A percentile compares a stretch with the other conserved stretches of the same genome.
These are phyloP conservation scores for Philotrypesis tridentata DNA, from an alignment of 1,140 invertebrate genomes.

Conservation along the genomic window DNA sequence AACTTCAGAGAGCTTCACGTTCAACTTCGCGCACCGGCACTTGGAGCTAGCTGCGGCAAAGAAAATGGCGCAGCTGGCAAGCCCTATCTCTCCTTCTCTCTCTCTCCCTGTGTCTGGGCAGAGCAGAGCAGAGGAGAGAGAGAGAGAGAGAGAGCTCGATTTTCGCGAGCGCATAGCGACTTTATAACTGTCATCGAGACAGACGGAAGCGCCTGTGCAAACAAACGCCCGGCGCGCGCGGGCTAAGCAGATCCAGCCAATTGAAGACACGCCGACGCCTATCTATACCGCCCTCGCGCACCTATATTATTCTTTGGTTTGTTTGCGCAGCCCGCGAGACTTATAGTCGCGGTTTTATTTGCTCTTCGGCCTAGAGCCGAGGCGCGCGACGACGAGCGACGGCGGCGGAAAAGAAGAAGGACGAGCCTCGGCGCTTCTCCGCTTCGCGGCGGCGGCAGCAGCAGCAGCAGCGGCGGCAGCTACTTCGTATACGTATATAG, in stretches of 20 bases:
- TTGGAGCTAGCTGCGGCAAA: neutral
- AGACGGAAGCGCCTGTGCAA: conserved; percentile 52
- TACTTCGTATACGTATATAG: too few species aligned
- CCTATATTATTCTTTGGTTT: neutral
- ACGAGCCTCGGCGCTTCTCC: neutral
- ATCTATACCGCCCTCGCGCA: neutral
- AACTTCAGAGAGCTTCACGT: neutral
- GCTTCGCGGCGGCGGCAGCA: neutral
- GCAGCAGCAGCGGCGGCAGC: neutral
- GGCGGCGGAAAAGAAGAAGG: neutral
- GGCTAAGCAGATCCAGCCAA: conserved; percentile 44
- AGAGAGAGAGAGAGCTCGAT: too few species aligned
- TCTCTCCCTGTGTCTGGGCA: too few species aligned
- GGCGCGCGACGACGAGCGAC: neutral
- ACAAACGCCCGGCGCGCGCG: conserved; percentile 48
- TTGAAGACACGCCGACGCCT: conserved; percentile 45
- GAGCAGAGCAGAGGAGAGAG: too few species aligned
- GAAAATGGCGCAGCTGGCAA: neutral
- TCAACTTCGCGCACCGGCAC: neutral
- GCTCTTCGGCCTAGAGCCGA: conserved; percentile 65
- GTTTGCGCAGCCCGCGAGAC: neutral
- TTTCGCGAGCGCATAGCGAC: conserved; percentile 13
- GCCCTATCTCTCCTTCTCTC: neutral
- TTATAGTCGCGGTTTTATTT: conserved; percentile 53
- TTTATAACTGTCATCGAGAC: conserved; percentile 10